Percentiles rank a stretch among this genome's conserved stretches.
Evolutionary conservation across 2,888 invertebrate species (phyloP).

Genomic region (Chloroclystis v-ata): DNA sequence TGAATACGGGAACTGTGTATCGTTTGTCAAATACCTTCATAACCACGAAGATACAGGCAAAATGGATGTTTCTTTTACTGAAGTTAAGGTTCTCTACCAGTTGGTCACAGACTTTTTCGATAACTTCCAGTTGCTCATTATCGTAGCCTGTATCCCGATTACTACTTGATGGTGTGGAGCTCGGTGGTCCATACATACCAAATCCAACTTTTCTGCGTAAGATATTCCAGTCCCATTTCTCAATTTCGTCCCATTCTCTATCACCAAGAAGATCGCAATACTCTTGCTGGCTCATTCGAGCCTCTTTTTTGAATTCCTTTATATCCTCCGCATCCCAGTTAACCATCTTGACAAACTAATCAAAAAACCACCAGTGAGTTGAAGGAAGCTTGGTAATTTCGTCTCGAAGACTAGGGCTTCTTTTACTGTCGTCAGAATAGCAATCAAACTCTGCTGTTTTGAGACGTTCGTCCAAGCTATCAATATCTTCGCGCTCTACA

Average conservation of each 20-base stretch:
- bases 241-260: conserved; percentile 11
- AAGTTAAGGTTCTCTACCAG: conserved; percentile 9
- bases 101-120: conserved; percentile 12
- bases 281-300: conserved; percentile 6
- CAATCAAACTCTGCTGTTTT: conserved; percentile 6
- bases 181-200: conserved; percentile 11
- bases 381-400: conserved; percentile 8
- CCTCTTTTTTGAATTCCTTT: conserved; percentile 7
- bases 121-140: conserved; percentile 9
- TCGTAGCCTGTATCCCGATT: conserved; percentile 9
- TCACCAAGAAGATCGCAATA: conserved; percentile 12
- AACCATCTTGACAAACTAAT: conserved; percentile 10
- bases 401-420: conserved; percentile 2
- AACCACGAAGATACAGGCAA: conserved; percentile 12
- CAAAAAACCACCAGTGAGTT: conserved; percentile 12
- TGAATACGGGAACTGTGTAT: conserved; percentile 12
- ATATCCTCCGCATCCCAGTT: conserved; percentile 12
- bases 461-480: conserved; percentile 7
- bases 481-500: conserved; percentile 6
- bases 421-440: conserved; percentile 6
- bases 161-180: background rate
- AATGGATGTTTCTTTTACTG: conserved; percentile 3
- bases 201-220: conserved; percentile 14
- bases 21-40: conserved; percentile 8
- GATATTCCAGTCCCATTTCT: conserved; percentile 3